Evolutionary conservation across 2,797 vertebrate species (phyloP), one percentile per base, ranked within the genome.

Genomic region (Danio jaintianensis): DNA sequence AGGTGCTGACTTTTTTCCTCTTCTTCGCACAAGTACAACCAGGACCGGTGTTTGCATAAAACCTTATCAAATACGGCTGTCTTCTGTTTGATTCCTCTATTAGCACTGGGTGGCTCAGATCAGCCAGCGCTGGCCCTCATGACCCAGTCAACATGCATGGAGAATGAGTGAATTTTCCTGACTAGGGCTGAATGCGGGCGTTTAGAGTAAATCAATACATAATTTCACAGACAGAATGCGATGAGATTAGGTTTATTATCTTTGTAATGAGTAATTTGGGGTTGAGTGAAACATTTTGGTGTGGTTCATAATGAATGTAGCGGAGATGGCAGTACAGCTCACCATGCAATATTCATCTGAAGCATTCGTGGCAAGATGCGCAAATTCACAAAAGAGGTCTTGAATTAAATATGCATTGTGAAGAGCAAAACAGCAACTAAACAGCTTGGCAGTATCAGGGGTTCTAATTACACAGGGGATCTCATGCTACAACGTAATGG

Each of bases 61-160:
- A 71, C 75, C 79, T 89, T 84, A 90, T 85, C 86, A 84, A 61
- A 85, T 87, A 82, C 63, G 29, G 22, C 45, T 43, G 61, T 84
- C 56, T 64, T 42, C 75, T 84, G 87, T 92, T 90, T 90, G 76
- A 92, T 89, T 92, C 87, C 75, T 87, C 84, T 82, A 87, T 88
- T 90, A 87, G 72, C 85, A 88, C 75, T 83, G 75, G 68, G 73
- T 69, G 66, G 70, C 86, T 84, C 88, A 85, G 71, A 79, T 62
- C 56, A 71, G 45, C 62, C 4, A n/a, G 12, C 63, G 13, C 22
- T n/a, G 76, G 47, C 75, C 79, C 78, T n/a, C 70, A 13, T 52
- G 66, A 72, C 75, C 71, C 62, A 77, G 72, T 50, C 72, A 71
- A 78, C 79, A 73, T 58, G 84, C 78, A 75, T 73, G 56, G 86